Base-by-base conservation (phyloP, 2,113 vertebrate species). In the Thalassarche chlororhynchos region DNA sequence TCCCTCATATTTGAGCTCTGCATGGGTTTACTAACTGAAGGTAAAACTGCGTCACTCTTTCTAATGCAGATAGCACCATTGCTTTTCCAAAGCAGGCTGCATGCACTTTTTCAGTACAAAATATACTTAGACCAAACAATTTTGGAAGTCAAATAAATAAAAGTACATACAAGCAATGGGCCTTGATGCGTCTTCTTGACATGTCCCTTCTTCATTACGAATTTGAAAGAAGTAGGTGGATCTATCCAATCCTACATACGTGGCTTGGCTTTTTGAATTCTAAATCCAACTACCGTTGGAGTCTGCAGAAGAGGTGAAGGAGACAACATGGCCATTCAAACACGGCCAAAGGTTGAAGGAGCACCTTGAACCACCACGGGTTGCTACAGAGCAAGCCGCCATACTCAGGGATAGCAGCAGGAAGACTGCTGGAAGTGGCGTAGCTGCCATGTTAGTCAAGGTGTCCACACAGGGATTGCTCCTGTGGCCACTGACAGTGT, bases 241-340 rank as follows among this genome's bases (percentile, higher is more conserved):
- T 49, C 54, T 72, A 76, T 38, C n/a, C 61, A 70, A 55, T 38
- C 31, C 57, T 70, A 34, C 2, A 0, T 21, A 44, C 0, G 0
- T 28, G 20, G 32, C 36, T 71, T 88, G 42, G 71, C 62, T 76
- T 57, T 70, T 65, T 71, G 46, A 87, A 65, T 71, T 70, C 51
- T 80, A 75, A 66, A 66, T 87, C 32, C 21, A 79, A 1, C 36
- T 70, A 31, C 36, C 2, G 1, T 2, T 84, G 46, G 46, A 76
- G 23, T 34, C 40, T 76, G 62, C 42, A 84, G 77, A 71, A 86
- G 62, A 61, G 24, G 13, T 44, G 29, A 65, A 84, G 46, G 46
- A 61, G 57, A 80, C 36, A 87, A 55, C n/a, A 24, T 15, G 24
- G 36, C 42, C 76, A 29, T 72, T 87, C 44, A 88, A 75, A 58